Base-by-base conservation (phyloP, 2,888 invertebrate genomes). In the Atrina japonica region DNA sequence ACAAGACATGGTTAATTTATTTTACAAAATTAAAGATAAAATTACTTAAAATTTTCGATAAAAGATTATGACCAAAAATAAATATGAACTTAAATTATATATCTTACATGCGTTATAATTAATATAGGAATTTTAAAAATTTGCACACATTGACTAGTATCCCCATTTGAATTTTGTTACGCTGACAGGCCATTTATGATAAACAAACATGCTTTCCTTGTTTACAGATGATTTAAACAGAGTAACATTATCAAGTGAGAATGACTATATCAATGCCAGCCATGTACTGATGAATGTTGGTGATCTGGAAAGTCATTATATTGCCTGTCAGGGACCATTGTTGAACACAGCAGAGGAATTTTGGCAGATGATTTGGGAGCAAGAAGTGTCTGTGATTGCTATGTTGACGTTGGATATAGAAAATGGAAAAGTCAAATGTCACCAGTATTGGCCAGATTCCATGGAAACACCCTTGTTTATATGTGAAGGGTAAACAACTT, bases 301-400 rank as follows among this genome's bases (percentile, higher is more conserved):
- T 1, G 76, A 69, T 29, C 55, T 77, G 9, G 65, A 73, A 43
- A 45, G 30, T 50, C 65, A 63, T 67, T 89, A 88, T 78, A 88
- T 90, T 3, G 88, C 88, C 16, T 82, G 84, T 61, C 90, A 90
- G 77, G 96, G 98, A 84, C 98, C 98, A 11, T 93, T 98, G 82
- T 96, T 96, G 72, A 96, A 96, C 91, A 98, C 98, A 30, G 95
- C 95, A 86, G 94, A 94, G 64, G 98, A 98, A 92, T 98, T 98
- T 93, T 98, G 98, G 98, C 94, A 95, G 87, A 98, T 98, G 98
- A 94, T 98, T 80, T 98, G 98, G 98, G 97, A 98, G 92, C 96
- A 97, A 91, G 95, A 95, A 88, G 94, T 95, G 77, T 93, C 96
- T 3, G 91, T 92, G 14, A 90, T 93, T 50, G 97, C 97, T 82